Conservation (phyloP, 2,113 vertebrate genomes). For the Emydocephalus ijimae region DNA sequence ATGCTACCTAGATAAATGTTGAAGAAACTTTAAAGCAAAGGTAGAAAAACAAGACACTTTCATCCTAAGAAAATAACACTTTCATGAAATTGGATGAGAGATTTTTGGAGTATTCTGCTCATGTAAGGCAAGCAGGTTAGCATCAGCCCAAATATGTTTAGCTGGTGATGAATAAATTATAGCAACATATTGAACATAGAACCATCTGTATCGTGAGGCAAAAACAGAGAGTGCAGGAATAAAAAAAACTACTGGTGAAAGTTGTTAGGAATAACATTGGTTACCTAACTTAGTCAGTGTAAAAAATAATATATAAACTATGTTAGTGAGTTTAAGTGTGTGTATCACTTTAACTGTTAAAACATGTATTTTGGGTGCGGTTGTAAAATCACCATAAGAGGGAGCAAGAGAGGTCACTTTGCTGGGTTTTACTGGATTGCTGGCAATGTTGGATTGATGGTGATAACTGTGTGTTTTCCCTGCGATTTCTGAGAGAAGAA, state of each 20-base stretch:
- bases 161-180: neutral
- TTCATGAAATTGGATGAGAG: neutral
- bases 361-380: too few relatives aligned
- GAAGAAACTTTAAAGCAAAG: neutral
- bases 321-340: too few relatives aligned
- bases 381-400: too few relatives aligned
- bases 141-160: neutral
- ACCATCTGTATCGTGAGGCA: neutral
- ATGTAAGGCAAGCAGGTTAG: neutral
- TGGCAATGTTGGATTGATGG: too few relatives aligned
- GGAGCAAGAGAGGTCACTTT: too few relatives aligned
- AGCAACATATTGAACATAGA: neutral
- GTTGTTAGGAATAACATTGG: too few relatives aligned
- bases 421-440: too few relatives aligned
- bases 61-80: neutral
- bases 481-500: too few relatives aligned
- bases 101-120: neutral
- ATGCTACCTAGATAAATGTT: neutral
- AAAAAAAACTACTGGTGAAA: neutral
- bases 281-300: too few relatives aligned
- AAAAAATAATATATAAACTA: too few relatives aligned
- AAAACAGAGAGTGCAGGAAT: neutral
- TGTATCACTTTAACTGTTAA: too few relatives aligned
- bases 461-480: too few relatives aligned
- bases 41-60: neutral